Conservation (phyloP, 2,888 invertebrate genomes). For the Drosophila imparisetae region DNA sequence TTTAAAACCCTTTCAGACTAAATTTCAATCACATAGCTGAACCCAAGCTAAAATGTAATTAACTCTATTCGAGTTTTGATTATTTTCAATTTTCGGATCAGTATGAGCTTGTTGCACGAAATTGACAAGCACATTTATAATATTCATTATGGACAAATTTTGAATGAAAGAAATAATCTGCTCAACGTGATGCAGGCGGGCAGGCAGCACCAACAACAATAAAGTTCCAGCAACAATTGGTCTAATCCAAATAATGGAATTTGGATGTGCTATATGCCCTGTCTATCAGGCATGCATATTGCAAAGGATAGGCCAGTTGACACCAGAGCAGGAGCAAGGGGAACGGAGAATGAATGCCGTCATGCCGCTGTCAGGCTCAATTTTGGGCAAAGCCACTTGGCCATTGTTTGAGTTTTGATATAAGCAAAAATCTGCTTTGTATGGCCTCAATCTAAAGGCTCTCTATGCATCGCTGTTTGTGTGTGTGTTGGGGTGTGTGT, state of each 20-base stretch:
- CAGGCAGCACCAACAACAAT: constrained; percentile 21
- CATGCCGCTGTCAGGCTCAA: constrained; percentile 73
- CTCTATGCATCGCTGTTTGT: neutral
- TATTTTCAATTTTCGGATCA: constrained; percentile 30
- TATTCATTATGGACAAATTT: constrained; percentile 29
- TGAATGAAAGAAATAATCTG: constrained; percentile 37
- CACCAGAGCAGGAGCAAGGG: neutral
- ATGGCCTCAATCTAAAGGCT: constrained; percentile 41
- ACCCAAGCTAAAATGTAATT: constrained; percentile 15
- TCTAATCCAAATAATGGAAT: constrained; percentile 74
- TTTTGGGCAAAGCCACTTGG: constrained; percentile 74
- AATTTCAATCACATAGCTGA: constrained; percentile 4
- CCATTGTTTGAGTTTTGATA: constrained; percentile 76
- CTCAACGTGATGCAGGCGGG: constrained; percentile 19
- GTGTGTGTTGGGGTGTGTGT: neutral
- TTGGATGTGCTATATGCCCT: constrained; percentile 42
- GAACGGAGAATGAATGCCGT: constrained; percentile 13
- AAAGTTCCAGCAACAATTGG: constrained; percentile 53
- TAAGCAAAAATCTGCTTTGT: constrained; percentile 75
- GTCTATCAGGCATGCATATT: constrained; percentile 40
- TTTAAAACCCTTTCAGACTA: neutral
- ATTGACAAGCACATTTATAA: constrained; percentile 14
- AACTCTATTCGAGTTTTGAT: constrained; percentile 13
- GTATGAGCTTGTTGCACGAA: constrained; percentile 2
- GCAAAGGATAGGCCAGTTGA: constrained; percentile 31